Evolutionary conservation across 2,888 invertebrate species (phyloP), one percentile per base, ranked within the genome.

Genomic region (Mesopsocus fuscifrons): DNA sequence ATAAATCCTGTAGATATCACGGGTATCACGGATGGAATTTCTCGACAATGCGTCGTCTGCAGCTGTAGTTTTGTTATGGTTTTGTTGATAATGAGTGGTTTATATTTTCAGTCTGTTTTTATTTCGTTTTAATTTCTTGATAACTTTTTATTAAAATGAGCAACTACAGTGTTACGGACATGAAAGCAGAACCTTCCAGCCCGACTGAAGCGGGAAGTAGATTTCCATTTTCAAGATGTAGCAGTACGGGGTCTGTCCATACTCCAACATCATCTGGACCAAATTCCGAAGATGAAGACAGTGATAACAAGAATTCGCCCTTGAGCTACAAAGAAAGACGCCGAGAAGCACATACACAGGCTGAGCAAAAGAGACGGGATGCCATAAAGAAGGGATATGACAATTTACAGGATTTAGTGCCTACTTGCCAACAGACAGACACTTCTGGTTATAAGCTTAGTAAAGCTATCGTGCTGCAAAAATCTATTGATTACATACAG

Each of bases 321-420:
- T 63, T 87, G 45, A 88, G 82, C 56, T 94, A 92, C 60, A 94
- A 91, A 59, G 92, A 95, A 56, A 69, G 94, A 30, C 71, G 94
- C 43, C 69, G 94, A 48, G 92, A 94, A 60, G 94, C 94, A 3
- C 94, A 94, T 58, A 94, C 94, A 1, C 76, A 92, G 65, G 94
- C 95, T 2, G 95, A 95, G 61, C 94, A 95, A 60, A 94, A 94
- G 58, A 69, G 95, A 49, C 70, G 94, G 54, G 94, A 95, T 71
- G 92, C 94, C 2, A 95, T 95, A 48, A 95, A 94, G 62, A 91
- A 88, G 60, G 94, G 94, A 1, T 95, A 95, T 59, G 92, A 94
- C 60, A 83, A 84, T 2, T 66, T 95, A 15, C 92, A 92, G 62
- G 82, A 83, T 53, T 64, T 94, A 48, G 92, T 95, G 9, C 94